phyloP scores from a whole-genome alignment of 1,140 invertebrate genomes.

The Leptinotarsa lineolata region DNA sequence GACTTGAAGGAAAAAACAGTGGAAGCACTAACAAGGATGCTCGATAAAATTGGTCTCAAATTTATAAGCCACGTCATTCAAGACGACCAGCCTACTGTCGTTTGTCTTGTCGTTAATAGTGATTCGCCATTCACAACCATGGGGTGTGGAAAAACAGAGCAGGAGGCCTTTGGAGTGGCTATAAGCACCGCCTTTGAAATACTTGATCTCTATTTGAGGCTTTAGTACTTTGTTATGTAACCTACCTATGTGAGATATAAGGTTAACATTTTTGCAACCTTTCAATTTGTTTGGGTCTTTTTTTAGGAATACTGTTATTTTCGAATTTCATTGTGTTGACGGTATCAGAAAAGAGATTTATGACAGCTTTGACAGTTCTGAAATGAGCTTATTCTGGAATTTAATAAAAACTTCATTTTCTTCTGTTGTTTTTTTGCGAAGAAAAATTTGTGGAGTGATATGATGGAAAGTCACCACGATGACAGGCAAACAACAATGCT shows the following conservation, averaged over 20 bases:
- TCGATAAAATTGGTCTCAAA: slow-evolving; percentile 38
- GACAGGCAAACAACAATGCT: too few relatives aligned
- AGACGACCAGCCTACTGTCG: slow-evolving; percentile 33
- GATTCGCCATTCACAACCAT: slow-evolving; percentile 44
- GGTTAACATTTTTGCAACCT: too few relatives aligned
- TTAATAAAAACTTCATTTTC: too few relatives aligned
- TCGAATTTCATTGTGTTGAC: too few relatives aligned
- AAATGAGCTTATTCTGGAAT: too few relatives aligned
- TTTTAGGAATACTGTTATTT: too few relatives aligned
- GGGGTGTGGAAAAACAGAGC: slow-evolving; percentile 27
- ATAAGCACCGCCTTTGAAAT: slow-evolving; percentile 33
- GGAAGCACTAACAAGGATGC: slow-evolving; percentile 37
- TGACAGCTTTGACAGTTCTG: too few relatives aligned
- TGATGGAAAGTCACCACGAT: too few relatives aligned
- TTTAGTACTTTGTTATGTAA: neutral
- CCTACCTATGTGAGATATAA: neutral
- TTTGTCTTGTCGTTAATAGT: slow-evolving; percentile 34
- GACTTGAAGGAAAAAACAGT: slow-evolving; percentile 34
- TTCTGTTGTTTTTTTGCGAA: too few relatives aligned
- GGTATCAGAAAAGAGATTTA: too few relatives aligned
- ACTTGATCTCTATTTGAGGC: slow-evolving; percentile 31
- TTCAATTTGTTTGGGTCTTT: too few relatives aligned
- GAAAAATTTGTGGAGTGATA: too few relatives aligned
- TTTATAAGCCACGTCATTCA: slow-evolving; percentile 35
- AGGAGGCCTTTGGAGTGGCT: slow-evolving; percentile 32